Conservation (phyloP, 2,888 invertebrate genomes). For the Tipula unca region DNA sequence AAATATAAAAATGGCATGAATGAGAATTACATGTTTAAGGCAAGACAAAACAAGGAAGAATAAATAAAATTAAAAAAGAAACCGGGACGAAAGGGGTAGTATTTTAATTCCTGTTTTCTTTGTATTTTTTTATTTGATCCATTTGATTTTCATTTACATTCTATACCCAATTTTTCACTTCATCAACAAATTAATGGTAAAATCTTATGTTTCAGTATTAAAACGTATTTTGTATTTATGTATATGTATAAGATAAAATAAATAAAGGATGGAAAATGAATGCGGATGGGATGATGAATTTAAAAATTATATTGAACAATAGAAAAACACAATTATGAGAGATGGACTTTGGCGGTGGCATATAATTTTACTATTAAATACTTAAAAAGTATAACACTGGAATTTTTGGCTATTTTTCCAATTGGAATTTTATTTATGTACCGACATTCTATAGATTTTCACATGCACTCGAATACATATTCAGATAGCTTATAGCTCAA, state of each 20-base stretch:
- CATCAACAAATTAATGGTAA: conserved; percentile 3
- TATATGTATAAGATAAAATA: not conserved
- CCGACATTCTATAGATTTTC: too few relatives aligned
- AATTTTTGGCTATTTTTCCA: too few relatives aligned
- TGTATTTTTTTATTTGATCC: not conserved
- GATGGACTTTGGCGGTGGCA: too few relatives aligned
- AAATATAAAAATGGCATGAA: not conserved
- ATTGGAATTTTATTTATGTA: too few relatives aligned
- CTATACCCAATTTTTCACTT: conserved; percentile 1
- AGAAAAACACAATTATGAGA: too few relatives aligned
- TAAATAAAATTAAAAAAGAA: not conserved
- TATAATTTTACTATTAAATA: too few relatives aligned
- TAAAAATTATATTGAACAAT: not conserved
- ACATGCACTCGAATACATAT: too few relatives aligned
- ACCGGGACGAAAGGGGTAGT: not conserved
- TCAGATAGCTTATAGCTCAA: too few relatives aligned
- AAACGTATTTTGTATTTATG: not conserved
- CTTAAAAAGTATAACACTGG: too few relatives aligned
- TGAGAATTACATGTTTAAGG: not conserved
- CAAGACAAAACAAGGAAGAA: not conserved
- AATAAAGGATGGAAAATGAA: not conserved
- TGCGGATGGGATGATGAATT: not conserved
- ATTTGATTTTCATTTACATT: not conserved
- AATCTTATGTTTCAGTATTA: not conserved
- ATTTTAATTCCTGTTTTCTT: not conserved